Conservation (phyloP, 2,797 vertebrate genomes). For the Alca torda region DNA sequence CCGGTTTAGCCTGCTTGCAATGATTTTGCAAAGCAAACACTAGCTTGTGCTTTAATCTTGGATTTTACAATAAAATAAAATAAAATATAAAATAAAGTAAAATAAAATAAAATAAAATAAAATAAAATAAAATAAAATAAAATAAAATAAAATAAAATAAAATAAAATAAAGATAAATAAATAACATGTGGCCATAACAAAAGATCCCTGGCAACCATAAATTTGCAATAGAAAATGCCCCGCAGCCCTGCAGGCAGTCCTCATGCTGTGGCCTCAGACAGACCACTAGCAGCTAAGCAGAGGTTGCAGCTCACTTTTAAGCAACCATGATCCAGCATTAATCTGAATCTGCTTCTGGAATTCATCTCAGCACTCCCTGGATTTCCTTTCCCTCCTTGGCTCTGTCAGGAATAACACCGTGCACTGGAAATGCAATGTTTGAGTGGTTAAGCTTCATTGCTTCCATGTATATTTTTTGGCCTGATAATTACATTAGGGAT, state of each 20-base stretch:
- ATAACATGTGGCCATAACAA: neutral
- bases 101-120: neutral
- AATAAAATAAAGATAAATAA: neutral
- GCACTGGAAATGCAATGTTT: neutral
- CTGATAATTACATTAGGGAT: neutral
- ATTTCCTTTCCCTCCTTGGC: neutral
- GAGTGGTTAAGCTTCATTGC: neutral
- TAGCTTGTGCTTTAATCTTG: neutral
- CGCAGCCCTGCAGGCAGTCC: conserved; percentile 17
- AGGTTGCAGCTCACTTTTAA: neutral
- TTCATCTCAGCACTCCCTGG: neutral
- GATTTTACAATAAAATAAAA: neutral
- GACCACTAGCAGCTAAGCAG: neutral
- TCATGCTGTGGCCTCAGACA: conserved; percentile 73
- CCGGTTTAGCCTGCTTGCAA: conserved; percentile 56
- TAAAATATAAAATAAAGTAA: neutral
- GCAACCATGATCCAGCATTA: neutral
- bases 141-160: neutral
- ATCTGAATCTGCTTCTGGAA: conserved; percentile 7
- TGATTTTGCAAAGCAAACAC: conserved; percentile 44
- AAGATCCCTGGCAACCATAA: conserved; percentile 72
- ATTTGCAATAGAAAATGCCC: conserved; percentile 71
- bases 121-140: neutral
- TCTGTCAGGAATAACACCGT: neutral
- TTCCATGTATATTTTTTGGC: neutral